A percentile compares a stretch with the other conserved stretches of the same genome.
These are phyloP conservation scores for Drosophila watanabei DNA, from an alignment of 1,140 invertebrate species.

Conservation along the genomic window DNA sequence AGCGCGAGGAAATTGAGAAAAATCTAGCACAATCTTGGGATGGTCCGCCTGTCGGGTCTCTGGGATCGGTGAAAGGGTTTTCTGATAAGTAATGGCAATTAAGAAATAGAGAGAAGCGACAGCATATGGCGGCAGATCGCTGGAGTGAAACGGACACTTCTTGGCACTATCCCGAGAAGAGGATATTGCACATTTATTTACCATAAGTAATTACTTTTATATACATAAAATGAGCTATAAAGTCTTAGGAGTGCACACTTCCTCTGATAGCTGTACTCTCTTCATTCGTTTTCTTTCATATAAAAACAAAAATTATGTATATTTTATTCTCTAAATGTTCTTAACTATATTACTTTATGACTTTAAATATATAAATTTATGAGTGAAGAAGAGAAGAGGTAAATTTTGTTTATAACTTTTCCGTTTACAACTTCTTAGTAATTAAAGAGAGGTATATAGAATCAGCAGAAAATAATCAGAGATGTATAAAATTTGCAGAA, in stretches of 20 bases:
- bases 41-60: constrained; percentile 8
- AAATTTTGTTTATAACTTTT: not conserved
- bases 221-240: not conserved
- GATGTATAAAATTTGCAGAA: not conserved
- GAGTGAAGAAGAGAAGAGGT: not conserved
- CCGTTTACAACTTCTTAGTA: not conserved
- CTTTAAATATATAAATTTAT: not conserved
- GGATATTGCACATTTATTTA: not conserved
- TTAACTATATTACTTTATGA: not conserved
- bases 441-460: not conserved
- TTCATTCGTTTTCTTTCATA: not conserved
- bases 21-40: constrained; percentile 67
- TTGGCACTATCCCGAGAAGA: not conserved
- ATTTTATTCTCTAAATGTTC: not conserved
- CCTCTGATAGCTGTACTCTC: not conserved
- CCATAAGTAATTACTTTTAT: not conserved
- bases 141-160: not conserved
- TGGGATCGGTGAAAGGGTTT: constrained; percentile 48
- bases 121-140: constrained; percentile 14
- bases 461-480: no score
- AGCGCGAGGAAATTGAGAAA: constrained; percentile 55
- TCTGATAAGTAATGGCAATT: constrained; percentile 33
- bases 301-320: not conserved
- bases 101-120: constrained; percentile 22
- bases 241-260: not conserved